These are phyloP conservation scores for Thomomys bottae DNA, from an alignment of 2,113 vertebrate species.

Conservation along the genomic window DNA sequence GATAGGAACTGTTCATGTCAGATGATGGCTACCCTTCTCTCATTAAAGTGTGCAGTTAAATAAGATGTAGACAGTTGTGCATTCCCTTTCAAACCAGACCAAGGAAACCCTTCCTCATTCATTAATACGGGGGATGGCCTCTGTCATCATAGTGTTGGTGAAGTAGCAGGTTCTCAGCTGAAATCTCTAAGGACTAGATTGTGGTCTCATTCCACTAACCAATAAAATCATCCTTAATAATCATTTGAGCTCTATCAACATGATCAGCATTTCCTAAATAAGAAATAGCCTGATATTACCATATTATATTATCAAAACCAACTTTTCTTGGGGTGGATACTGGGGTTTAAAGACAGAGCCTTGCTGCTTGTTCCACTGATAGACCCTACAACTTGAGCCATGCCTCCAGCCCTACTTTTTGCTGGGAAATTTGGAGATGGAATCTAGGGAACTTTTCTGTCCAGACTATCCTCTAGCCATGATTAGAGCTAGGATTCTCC, in stretches of 20 bases:
- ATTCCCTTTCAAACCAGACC: constrained; percentile 1
- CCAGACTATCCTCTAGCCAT: too few relatives aligned
- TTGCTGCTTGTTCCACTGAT: too few relatives aligned
- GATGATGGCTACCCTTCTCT: constrained; percentile 30
- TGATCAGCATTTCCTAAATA: background rate
- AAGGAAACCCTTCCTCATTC: background rate
- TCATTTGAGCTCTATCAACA: background rate
- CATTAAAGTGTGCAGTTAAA: constrained; percentile 45
- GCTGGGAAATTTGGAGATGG: too few relatives aligned
- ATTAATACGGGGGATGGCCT: background rate
- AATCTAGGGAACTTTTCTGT: too few relatives aligned
- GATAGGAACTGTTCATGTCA: constrained; percentile 7
- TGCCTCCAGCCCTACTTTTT: too few relatives aligned
- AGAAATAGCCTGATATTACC: background rate
- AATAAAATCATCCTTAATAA: background rate
- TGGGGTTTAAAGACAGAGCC: too few relatives aligned
- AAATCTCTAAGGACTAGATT: background rate
- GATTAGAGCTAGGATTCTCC: too few relatives aligned
- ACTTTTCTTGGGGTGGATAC: too few relatives aligned
- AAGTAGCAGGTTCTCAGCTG: background rate
- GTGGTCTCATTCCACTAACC: background rate
- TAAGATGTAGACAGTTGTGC: background rate
- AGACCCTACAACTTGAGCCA: too few relatives aligned
- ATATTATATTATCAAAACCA: background rate
- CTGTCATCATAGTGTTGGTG: background rate